Base-by-base conservation (phyloP, 2,113 vertebrate species). In the Corythaeola cristata region DNA sequence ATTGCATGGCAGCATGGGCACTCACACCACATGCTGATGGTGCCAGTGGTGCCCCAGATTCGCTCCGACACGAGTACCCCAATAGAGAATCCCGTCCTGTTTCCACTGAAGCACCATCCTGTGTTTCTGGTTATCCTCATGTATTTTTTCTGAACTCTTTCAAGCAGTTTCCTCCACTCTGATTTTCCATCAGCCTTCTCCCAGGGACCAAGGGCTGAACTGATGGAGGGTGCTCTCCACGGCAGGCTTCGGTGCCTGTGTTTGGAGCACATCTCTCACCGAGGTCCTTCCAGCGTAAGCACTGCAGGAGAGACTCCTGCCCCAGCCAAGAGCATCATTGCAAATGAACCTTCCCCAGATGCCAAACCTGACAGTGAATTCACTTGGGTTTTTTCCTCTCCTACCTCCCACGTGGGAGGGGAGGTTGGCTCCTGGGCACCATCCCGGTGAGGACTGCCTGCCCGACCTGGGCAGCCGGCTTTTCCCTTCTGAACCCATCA, bases 11-110 rank as follows among this genome's bases (percentile, higher is more conserved):
- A 8, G 63, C 5, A 2, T 18, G 8, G 39, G 39, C 17, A 30
- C 55, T 68, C 75, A 11, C 50, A 22, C 14, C 8, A 44, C 30
- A 9, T 11, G 1, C 18, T 0, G 0, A 4, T 2, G 28, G 20
- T 12, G 27, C 47, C 45, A 2, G 2, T 1, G 11, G 24, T 9
- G 18, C 27, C 73, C n/a, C 20, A 10, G 28, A 15, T 33, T 8
- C 45, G 14, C 28, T 33, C 27, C 0, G 0, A 26, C 3, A 17
- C 0, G 1, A n/a, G 58, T 5, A 10, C 3, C 10, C 55, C 13
- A 7, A 18, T 0, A 2, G 15, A 64, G 15, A 39, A 32, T 30
- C 87, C 23, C 66, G 35, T 23, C 32, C 44, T 37, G 18, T 6
- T 59, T 41, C 30, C 49, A 63, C 22, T 6, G 30, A n/a, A 85